Conservation (phyloP, 2,888 invertebrate species). For the Drosophila peninsularis region DNA sequence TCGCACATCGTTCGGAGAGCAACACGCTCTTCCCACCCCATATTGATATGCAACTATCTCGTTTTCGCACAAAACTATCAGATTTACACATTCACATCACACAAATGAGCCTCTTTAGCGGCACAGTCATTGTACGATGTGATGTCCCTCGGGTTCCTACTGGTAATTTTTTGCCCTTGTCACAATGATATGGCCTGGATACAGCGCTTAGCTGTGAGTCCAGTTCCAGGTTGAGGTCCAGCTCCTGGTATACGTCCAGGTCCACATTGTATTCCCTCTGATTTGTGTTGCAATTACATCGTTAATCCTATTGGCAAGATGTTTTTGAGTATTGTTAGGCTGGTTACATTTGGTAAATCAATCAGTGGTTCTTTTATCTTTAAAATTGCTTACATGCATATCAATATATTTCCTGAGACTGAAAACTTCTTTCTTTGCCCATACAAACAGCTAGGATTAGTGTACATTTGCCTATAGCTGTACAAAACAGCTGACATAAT, state of each 20-base stretch:
- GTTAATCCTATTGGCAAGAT: constrained; percentile 67
- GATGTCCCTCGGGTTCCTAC: constrained; percentile 2
- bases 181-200: not conserved
- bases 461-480: not conserved
- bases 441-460: not conserved
- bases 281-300: constrained; percentile 76
- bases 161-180: constrained; percentile 20
- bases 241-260: not conserved
- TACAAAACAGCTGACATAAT: not conserved
- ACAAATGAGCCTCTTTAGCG: constrained; percentile 67
- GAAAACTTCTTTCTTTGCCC: not conserved
- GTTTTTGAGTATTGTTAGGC: constrained; percentile 35
- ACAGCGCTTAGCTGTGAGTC: constrained; percentile 1
- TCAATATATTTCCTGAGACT: not conserved
- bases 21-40: not conserved
- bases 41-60: not conserved
- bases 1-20: not conserved
- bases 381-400: not conserved
- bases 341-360: constrained; percentile 45
- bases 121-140: constrained; percentile 24
- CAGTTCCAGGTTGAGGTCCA: not conserved
- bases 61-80: constrained; percentile 4
- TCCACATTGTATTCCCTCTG: constrained; percentile 45
- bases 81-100: constrained; percentile 6
- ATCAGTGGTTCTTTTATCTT: not conserved